Evolutionary conservation across 1,140 invertebrate genomes (phyloP), one percentile per base, ranked within the genome.

Genomic region (Scaptomyza pallida): DNA sequence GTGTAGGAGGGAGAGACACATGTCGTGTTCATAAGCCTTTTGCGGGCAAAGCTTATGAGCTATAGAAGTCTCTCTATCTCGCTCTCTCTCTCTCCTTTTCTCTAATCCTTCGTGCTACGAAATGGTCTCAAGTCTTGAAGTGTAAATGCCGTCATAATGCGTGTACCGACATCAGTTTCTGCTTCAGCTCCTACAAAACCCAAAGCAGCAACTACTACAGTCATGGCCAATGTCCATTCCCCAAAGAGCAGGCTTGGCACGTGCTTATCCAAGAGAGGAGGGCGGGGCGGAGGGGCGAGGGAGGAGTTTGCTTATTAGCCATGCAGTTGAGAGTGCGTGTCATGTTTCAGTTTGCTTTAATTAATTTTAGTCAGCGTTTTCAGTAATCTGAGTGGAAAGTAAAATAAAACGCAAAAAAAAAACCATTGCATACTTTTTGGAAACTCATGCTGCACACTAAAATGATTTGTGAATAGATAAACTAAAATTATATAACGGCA

Each of bases 101-200:
- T n/a, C n/a, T n/a, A 85, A 83, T 85, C 76, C 80, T 30, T 72
- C 26, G 47, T 13, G 33, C 74, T 54, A 70, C 23, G 13, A 43
- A 10, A 33, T n/a, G 60, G 19, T 45, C 41, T 30, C n/a, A n/a
- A n/a, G n/a, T 33, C 40, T 44, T 59, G 43, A 85, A 85, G 80
- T 81, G 81, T 63, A 86, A 86, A 86, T 86, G 77, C 82, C 74
- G 62, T 85, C 81, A 85, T 85, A 85, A 85, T 80, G 69, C 81
- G 72, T 72, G 81, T 85, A 86, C 80, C 80, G 80, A 70, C 74
- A 68, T 81, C 81, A 86, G 74, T 57, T 61, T 37, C 33, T 37
- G 17, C 16, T 17, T 23, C 37, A 16, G 52, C 35, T 15, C 33
- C 33, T n/a, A n/a, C 12, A 37, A 82, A 73, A 15, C 26, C 26